Evolutionary conservation across 23 tunicate genomes (phyloP), one percentile per base, ranked within the genome.

Genomic region (Aplidium turbinatum): DNA sequence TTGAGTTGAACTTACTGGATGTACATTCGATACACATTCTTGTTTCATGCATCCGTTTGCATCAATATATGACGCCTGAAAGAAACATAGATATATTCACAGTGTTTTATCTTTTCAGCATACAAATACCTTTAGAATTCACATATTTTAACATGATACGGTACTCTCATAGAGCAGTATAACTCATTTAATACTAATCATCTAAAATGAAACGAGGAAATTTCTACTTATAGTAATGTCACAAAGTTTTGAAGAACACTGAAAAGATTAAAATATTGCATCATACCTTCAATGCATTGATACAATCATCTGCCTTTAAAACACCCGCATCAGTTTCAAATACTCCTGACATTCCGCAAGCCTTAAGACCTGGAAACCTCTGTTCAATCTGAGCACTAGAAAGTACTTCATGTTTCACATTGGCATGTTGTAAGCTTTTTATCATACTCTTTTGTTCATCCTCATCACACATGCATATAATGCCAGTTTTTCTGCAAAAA

Each of bases 1-100:
- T 33, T 30, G 45, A 32, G 33, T 31, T 30, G 22, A 56, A 30
- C 26, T 66, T 32, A 80, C 1, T 23, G 47, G 20, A 42, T 70
- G 33, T 16, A 80, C 20, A 20, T 56, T 24, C 31, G 35, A 2
- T 5, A 80, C 78, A 39, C 35, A 57, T 51, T 68, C 86, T 61
- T 61, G 68, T 5, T 7, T 7, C 27, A 61, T 6, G 20, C 11
- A 18, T 30, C 68, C 68, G 20, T n/a, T 38, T 6, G 9, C 11
- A 5, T 7, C 9, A 35, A 29, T 5, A 61, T 6, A 61, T 25
- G 68, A 61, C 36, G 6, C 22, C 62, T 55, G n/a, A 16, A 55
- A 55, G n/a, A n/a, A n/a, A n/a, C n/a, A n/a, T n/a, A n/a, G n/a
- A n/a, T n/a, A n/a, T n/a, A n/a, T n/a, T n/a, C n/a, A n/a, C n/a